Conservation (phyloP, 2,888 invertebrate species). For the Zonitis immaculata region DNA sequence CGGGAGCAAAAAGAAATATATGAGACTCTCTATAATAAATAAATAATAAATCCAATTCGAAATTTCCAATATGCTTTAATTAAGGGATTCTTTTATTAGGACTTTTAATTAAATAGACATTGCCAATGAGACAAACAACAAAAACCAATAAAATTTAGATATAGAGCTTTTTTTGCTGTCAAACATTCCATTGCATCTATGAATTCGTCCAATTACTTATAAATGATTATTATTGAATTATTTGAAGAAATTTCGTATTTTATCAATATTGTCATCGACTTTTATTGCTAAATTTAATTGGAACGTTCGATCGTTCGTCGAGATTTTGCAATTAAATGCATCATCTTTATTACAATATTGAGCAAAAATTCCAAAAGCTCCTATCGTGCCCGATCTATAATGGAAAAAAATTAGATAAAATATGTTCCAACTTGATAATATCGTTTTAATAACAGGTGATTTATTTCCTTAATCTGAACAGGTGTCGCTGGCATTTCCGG, state of each 20-base stretch:
- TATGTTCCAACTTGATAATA: slow-evolving; percentile 30
- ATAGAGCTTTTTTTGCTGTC: too few relatives aligned
- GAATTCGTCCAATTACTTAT: not conserved
- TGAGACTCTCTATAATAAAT: too few relatives aligned
- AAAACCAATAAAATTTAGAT: too few relatives aligned
- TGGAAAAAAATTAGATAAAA: slow-evolving; percentile 27
- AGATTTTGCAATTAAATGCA: not conserved
- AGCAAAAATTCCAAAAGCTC: not conserved
- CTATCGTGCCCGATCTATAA: slow-evolving; percentile 11
- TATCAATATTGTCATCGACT: not conserved
- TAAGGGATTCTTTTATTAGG: too few relatives aligned
- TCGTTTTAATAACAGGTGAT: slow-evolving; percentile 40
- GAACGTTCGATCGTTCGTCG: not conserved
- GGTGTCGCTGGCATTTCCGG: slow-evolving; percentile 35
- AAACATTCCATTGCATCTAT: not conserved
- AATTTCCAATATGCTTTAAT: too few relatives aligned
- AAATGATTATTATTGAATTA: too few relatives aligned
- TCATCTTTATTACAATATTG: not conserved
- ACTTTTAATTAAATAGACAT: too few relatives aligned
- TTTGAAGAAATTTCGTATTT: too few relatives aligned
- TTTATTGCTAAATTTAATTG: not conserved
- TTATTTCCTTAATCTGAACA: slow-evolving; percentile 38
- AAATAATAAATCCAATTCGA: too few relatives aligned
- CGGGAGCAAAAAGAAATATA: too few relatives aligned
- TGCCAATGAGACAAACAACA: too few relatives aligned